phyloP scores from a whole-genome alignment of 2,113 vertebrate species.

The Melanostigma gelatinosum region DNA sequence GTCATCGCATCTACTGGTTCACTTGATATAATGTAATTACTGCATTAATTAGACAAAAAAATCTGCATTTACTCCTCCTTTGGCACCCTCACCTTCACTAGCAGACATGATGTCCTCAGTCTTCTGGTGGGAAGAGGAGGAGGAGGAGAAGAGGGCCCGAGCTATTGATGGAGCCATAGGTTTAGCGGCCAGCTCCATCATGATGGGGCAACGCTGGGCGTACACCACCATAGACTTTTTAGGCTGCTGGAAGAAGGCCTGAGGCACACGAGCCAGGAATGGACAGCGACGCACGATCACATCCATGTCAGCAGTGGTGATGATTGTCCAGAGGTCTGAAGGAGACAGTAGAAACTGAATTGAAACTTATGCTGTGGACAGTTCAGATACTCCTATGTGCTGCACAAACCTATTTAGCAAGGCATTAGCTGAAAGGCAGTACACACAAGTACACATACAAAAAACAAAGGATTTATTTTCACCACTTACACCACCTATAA shows the following conservation, averaged over 20 bases:
- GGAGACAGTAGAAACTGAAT: neutral
- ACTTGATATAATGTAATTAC: neutral
- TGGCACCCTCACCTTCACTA: constrained; percentile 80
- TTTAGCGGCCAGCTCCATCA: constrained; percentile 91
- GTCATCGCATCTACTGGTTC: neutral
- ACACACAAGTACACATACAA: neutral
- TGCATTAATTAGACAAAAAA: neutral
- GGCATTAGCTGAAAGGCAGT: neutral
- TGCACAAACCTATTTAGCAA: neutral
- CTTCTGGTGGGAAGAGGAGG: constrained; percentile 84
- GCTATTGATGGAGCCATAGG: constrained; percentile 83
- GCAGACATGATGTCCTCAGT: constrained; percentile 75
- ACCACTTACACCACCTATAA: no score
- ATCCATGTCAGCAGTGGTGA: constrained; percentile 84
- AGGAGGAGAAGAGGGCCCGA: constrained; percentile 86
- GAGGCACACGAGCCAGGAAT: constrained; percentile 92
- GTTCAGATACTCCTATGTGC: no score
- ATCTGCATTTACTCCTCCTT: neutral
- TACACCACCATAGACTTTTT: constrained; percentile 89
- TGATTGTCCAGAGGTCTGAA: constrained; percentile 63
- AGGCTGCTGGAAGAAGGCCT: constrained; percentile 93
- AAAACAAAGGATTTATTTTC: neutral
- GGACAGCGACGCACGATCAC: constrained; percentile 92
- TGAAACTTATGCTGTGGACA: neutral
- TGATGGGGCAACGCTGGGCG: constrained; percentile 93